These are phyloP conservation scores for Numida meleagris DNA, from an alignment of 2,113 vertebrate genomes.

Conservation along the genomic window DNA sequence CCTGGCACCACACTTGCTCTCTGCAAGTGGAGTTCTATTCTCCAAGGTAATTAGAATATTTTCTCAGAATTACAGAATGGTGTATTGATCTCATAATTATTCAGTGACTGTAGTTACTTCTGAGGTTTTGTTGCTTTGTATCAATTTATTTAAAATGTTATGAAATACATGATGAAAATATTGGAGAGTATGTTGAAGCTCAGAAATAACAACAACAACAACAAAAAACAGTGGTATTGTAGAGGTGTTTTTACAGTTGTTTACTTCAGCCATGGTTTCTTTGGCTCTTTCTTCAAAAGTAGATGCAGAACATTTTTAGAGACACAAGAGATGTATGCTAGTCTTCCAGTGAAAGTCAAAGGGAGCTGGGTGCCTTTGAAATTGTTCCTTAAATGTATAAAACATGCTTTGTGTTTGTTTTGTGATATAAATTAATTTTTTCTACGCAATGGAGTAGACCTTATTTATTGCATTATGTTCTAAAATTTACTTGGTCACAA, in stretches of 20 bases:
- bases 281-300: neutral
- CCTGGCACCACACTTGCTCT: neutral
- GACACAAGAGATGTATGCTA: neutral
- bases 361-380: neutral
- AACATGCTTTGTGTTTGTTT: neutral
- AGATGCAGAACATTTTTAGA: neutral
- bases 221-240: neutral
- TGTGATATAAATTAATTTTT: neutral
- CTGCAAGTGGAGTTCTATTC: neutral
- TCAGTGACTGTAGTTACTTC: constrained; percentile 17
- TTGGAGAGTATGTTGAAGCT: neutral
- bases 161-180: neutral
- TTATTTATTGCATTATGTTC: neutral
- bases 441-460: neutral
- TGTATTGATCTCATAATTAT: constrained; percentile 35
- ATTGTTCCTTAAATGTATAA: neutral
- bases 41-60: neutral
- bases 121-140: constrained; percentile 5
- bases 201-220: neutral
- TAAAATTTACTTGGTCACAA: neutral
- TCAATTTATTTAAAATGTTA: constrained; percentile 33
- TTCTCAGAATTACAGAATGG: constrained; percentile 9
- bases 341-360: neutral
- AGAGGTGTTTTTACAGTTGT: neutral
- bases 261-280: neutral